Percentiles rank a stretch among this genome's conserved stretches.
These are phyloP conservation scores for Limulus polyphemus DNA, from an alignment of 2,888 invertebrate species.

Conservation along the genomic window DNA sequence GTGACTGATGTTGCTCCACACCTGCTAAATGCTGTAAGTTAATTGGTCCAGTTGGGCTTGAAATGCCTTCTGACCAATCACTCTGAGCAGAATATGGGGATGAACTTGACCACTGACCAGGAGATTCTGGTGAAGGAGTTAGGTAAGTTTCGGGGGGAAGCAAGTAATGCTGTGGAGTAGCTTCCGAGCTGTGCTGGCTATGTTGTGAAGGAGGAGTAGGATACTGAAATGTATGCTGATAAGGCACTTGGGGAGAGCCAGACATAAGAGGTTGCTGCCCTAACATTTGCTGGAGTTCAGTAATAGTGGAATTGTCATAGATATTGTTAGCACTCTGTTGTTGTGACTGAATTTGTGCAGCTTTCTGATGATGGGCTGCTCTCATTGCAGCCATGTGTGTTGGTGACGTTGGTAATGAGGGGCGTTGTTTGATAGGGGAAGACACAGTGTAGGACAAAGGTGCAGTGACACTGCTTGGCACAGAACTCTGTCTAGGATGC, in stretches of 20 bases:
- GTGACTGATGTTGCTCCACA: constrained; percentile 13
- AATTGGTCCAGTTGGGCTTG: constrained; percentile 47
- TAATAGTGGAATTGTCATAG: constrained; percentile 33
- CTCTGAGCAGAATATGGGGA: constrained; percentile 81
- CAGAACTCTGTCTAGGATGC: constrained; percentile 34
- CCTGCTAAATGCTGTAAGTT: constrained; percentile 14
- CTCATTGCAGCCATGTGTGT: constrained; percentile 90
- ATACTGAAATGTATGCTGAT: constrained; percentile 45
- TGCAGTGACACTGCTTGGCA: constrained; percentile 14
- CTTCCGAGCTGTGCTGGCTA: constrained; percentile 48
- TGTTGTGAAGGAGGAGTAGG: constrained; percentile 72
- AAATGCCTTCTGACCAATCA: constrained; percentile 87
- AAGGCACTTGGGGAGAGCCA: constrained; percentile 25
- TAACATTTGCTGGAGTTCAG: too few relatives aligned
- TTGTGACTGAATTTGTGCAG: constrained; percentile 2
- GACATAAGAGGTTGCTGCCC: constrained; percentile 20
- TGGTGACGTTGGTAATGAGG: constrained; percentile 83
- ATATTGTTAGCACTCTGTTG: constrained; percentile 25
- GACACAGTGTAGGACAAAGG: constrained; percentile 19
- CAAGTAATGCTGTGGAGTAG: constrained; percentile 55
- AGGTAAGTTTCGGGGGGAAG: constrained; percentile 71
- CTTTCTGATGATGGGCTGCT: constrained; percentile 66
- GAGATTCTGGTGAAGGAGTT: constrained; percentile 90
- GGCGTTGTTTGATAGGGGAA: constrained; percentile 75
- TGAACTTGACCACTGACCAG: constrained; percentile 89